Evolutionary conservation across 2,888 invertebrate species (phyloP).

Genomic region (Petrolisthes cinctipes): DNA sequence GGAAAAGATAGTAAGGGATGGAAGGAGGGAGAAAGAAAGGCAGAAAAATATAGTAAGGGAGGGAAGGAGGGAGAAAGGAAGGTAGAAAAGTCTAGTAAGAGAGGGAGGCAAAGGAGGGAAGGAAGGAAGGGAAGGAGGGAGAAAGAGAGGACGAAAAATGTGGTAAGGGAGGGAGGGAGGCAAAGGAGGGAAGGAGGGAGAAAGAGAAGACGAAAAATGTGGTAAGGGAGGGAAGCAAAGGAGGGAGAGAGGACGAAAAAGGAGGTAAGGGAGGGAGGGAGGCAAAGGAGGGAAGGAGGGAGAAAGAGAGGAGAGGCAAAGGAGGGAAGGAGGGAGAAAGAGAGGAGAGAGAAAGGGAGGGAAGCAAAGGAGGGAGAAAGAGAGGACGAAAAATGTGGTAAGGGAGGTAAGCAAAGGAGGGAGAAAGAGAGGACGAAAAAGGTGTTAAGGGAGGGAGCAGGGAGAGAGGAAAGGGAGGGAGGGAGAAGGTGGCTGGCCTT

Average conservation of each 20-base stretch:
- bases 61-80: too few species aligned
- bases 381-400: not conserved
- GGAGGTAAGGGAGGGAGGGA: not conserved
- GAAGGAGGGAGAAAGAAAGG: not conserved
- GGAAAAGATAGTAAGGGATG: not conserved
- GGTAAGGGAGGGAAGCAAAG: not conserved
- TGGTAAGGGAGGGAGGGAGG: too few species aligned
- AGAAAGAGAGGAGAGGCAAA: too few species aligned
- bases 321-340: too few species aligned
- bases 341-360: not conserved
- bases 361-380: not conserved
- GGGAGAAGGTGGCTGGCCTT: not conserved
- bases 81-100: too few species aligned
- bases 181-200: not conserved
- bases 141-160: too few species aligned
- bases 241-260: not conserved
- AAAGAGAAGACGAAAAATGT: not conserved
- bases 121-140: too few species aligned
- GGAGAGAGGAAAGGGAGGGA: not conserved
- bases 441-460: not conserved
- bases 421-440: not conserved
- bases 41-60: too few species aligned
- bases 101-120: too few species aligned
- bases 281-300: not conserved
- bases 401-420: not conserved